These are phyloP conservation scores for Sebastiscus tertius DNA, from an alignment of 2,797 vertebrate species.

Conservation along the genomic window DNA sequence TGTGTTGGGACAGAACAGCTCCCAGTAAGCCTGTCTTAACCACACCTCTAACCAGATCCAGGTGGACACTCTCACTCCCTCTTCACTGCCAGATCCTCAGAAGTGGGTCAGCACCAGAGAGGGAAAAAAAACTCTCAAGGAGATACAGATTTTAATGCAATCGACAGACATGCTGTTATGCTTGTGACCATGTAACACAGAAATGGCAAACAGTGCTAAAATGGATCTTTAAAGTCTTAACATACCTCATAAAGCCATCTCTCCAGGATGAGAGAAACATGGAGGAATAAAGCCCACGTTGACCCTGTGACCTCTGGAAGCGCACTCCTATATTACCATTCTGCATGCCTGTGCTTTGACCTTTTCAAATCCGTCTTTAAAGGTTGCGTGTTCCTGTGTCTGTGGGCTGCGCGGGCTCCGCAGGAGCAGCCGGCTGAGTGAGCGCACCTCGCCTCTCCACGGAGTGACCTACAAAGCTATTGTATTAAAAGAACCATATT, in stretches of 20 bases:
- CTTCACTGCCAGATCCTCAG: conserved; percentile 51
- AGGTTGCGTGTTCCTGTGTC: conserved; percentile 76
- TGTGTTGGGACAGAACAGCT: conserved; percentile 36
- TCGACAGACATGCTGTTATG: neutral
- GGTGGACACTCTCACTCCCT: conserved; percentile 63
- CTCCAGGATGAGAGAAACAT: conserved; percentile 20
- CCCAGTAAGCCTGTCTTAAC: conserved; percentile 51
- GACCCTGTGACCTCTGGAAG: conserved; percentile 73
- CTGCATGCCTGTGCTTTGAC: conserved; percentile 77
- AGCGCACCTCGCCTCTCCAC: conserved; percentile 65
- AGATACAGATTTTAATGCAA: conserved; percentile 31
- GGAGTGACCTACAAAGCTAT: conserved; percentile 82
- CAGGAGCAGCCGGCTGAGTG: conserved; percentile 66
- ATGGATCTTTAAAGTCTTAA: conserved; percentile 23
- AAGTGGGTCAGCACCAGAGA: conserved; percentile 70
- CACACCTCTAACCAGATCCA: conserved; percentile 76
- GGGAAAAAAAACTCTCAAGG: conserved; percentile 15
- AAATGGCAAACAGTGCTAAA: conserved; percentile 12
- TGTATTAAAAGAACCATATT: conserved; percentile 82
- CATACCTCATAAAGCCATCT: conserved; percentile 11
- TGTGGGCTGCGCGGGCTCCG: conserved; percentile 63
- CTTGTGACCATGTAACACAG: conserved; percentile 4
- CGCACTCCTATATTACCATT: conserved; percentile 77
- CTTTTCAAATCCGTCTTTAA: conserved; percentile 84
- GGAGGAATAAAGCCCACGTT: conserved; percentile 62